phyloP scores from a whole-genome alignment of 2,113 vertebrate species.

The Prunella himalayana region DNA sequence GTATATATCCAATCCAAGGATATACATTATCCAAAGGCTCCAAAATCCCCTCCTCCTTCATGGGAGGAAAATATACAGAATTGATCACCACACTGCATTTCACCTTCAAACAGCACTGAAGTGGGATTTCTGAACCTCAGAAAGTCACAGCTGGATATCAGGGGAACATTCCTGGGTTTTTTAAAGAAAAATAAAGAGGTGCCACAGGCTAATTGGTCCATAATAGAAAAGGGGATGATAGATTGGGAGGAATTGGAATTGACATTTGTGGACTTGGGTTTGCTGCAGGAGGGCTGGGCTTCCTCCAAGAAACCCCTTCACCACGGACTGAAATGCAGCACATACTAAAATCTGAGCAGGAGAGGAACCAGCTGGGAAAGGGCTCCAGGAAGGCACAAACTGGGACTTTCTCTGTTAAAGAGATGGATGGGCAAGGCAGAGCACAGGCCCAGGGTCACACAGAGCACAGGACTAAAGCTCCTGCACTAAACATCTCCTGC shows the following conservation, averaged over 20 bases:
- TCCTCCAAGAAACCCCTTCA: neutral
- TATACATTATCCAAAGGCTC: neutral
- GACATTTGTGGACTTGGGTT: neutral
- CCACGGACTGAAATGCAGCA: neutral
- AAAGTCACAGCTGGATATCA: neutral
- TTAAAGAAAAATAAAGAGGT: neutral
- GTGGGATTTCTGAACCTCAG: neutral
- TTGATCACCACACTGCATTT: neutral
- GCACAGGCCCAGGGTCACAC: fast-evolving
- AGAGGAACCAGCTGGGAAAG: neutral
- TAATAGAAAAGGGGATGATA: neutral
- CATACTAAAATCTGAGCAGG: neutral
- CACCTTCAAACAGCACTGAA: neutral
- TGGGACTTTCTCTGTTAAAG: neutral
- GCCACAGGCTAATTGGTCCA: neutral
- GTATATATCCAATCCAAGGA: too few relatives aligned
- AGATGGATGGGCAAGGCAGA: neutral
- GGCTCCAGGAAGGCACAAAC: neutral
- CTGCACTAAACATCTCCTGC: fast-evolving
- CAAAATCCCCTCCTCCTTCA: neutral
- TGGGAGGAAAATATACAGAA: neutral
- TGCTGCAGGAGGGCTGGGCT: neutral
- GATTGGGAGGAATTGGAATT: neutral
- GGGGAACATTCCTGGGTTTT: neutral
- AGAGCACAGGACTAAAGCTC: neutral